Conservation (phyloP, 2,113 vertebrate species). For the Actenoides hombroni region DNA sequence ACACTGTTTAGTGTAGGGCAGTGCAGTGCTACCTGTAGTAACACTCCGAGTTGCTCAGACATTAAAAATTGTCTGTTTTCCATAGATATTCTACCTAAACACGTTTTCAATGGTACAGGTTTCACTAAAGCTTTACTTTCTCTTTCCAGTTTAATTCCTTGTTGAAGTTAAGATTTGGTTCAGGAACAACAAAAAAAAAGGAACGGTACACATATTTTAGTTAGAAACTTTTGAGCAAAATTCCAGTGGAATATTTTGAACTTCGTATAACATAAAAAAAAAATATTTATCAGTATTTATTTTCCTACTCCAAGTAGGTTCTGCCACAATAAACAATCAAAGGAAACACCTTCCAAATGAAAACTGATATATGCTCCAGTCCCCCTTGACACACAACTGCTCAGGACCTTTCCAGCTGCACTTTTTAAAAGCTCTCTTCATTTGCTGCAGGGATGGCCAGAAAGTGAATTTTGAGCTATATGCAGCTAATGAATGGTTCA, state of each 20-base stretch:
- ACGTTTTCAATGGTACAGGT: background rate
- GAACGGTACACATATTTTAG: background rate
- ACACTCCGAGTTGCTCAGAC: background rate
- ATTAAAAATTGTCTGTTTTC: background rate
- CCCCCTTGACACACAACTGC: background rate
- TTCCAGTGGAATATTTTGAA: background rate
- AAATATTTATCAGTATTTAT: background rate
- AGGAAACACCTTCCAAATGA: background rate
- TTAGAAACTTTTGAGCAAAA: background rate
- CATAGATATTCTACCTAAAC: background rate
- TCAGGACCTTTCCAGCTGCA: background rate
- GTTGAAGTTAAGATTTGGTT: background rate
- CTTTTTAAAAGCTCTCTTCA: background rate
- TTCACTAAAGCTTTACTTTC: background rate
- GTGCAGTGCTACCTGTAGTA: background rate
- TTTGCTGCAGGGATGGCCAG: background rate
- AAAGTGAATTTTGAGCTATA: background rate
- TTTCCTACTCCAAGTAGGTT: background rate
- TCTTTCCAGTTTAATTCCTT: background rate
- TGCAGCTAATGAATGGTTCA: background rate
- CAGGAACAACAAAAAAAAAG: background rate
- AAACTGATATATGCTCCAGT: background rate
- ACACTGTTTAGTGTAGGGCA: background rate
- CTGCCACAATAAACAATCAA: background rate
- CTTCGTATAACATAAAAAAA: background rate